Evolutionary conservation across 2,797 vertebrate species (phyloP), one percentile per base, ranked within the genome.

Genomic region (Neosalanx taihuensis): DNA sequence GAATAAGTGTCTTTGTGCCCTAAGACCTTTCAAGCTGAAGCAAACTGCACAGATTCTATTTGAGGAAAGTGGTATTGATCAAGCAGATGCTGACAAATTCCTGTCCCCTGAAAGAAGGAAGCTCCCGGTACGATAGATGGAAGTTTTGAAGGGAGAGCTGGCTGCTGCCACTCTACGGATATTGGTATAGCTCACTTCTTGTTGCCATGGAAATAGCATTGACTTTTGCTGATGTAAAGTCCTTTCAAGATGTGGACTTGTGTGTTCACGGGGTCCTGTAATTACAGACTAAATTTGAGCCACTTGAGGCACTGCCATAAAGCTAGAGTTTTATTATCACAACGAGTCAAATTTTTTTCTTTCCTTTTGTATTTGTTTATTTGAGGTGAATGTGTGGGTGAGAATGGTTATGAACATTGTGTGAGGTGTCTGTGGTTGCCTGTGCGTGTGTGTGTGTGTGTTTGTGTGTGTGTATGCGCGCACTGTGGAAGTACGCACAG

Each of bases 61-160:
- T 76, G 83, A 87, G 88, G 90, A 84, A 85, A 87, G 81, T 85
- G 77, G 73, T 80, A 87, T 88, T 92, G 82, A 91, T 89, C 79
- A 82, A 33, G 65, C 76, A 82, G 82, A 89, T 81, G 79, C 83
- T 82, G 76, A 81, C 83, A 87, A 85, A 90, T 90, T 83, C 84
- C 79, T 84, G 83, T 84, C 83, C 78, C 75, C 51, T n/a, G 30
- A 60, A 72, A 49, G 41, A 64, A 72, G 72, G 77, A 81, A 75
- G 29, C 77, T 78, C 67, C 74, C 75, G 71, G 80, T 84, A 75
- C 85, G 73, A 81, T 78, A 81, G 75, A 64, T 70, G 70, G 70
- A 51, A 66, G 82, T 83, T 84, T 83, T 72, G 65, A 29, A 63
- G 60, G 61, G 56, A 75, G 53, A 70, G 61, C 49, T 63, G 64